Base-by-base conservation (phyloP, 1,140 invertebrate species). In the Mycetomoellerius zeteki region DNA sequence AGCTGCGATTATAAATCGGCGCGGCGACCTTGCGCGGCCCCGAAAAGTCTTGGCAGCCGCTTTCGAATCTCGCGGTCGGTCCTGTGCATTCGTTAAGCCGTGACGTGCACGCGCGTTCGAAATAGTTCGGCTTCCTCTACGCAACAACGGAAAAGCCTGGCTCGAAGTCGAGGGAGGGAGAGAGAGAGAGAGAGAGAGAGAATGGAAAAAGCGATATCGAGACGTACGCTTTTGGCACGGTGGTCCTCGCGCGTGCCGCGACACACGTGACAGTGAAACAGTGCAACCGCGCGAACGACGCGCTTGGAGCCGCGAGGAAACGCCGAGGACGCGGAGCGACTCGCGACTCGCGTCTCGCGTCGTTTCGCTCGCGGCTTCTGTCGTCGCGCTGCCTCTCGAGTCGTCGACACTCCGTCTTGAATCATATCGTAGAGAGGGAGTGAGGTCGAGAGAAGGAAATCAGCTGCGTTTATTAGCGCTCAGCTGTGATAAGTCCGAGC, bases 221-320 rank as follows among this genome's bases (percentile, higher is more conserved):
- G 50, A 78, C 64, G 75, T 80, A 86, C 21, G 67, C 27, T 87
- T 14, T 82, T 87, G 87, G 85, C 87, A 87, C 76, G 58, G 33
- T 30, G 67, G 56, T 21, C 33, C n/a, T 58, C 52, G 65, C 67
- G 69, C 64, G 56, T 58, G 73, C 60, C 77, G 87, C 80, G 72
- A 67, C 65, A 80, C 88, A 89, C 88, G 88, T 89, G 88, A 89
- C 88, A 89, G 88, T 89, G 88, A 81, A 37, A 75, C 50, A 89
- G 88, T 89, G 87, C 64, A 80, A 47, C 7, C 43, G 60, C 58
- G 60, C 56, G 58, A 69, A 30, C 77, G 77, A 80, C 43, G 71
- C 14, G 16, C 56, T 52, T 14, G n/a, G 33, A n/a, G 6, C 60
- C 43, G 43, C 60, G 64, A 56, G 58, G 19, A 47, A 21, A 69